Evolutionary conservation across 2,113 vertebrate species (phyloP).

Genomic region (Trachemys scripta): DNA sequence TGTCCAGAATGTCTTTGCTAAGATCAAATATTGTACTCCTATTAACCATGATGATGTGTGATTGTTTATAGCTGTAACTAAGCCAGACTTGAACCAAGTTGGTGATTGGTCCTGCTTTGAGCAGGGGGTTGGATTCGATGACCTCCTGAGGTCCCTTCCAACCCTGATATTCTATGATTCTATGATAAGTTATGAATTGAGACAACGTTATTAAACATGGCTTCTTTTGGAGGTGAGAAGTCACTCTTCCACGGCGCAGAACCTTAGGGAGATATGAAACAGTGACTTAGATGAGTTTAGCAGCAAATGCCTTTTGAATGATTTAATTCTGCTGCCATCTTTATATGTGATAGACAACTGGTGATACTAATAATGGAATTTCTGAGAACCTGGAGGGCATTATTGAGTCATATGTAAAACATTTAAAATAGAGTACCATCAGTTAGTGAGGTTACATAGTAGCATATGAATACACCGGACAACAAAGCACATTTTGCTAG

Average conservation of each 20-base stretch:
- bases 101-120: too few species aligned
- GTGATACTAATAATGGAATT: constrained; percentile 59
- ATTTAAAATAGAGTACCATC: not conserved
- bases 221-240: not conserved
- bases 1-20: not conserved
- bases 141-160: too few species aligned
- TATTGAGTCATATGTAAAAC: not conserved
- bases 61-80: not conserved
- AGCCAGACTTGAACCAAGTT: not conserved
- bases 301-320: constrained; percentile 35
- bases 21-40: not conserved
- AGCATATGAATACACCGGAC: not conserved
- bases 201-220: not conserved
- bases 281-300: constrained; percentile 27
- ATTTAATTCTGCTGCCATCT: constrained; percentile 22
- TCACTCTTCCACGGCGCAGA: not conserved
- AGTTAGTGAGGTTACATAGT: accelerated
- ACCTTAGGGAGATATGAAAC: not conserved
- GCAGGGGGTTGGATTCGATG: too few species aligned
- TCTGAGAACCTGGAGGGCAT: constrained; percentile 52
- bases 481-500: not conserved
- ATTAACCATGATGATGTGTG: not conserved
- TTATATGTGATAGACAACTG: constrained; percentile 1
- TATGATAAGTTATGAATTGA: not conserved
- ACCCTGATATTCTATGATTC: too few species aligned